phyloP scores from a whole-genome alignment of 2,888 invertebrate species.

The Drosophila prostipennis region DNA sequence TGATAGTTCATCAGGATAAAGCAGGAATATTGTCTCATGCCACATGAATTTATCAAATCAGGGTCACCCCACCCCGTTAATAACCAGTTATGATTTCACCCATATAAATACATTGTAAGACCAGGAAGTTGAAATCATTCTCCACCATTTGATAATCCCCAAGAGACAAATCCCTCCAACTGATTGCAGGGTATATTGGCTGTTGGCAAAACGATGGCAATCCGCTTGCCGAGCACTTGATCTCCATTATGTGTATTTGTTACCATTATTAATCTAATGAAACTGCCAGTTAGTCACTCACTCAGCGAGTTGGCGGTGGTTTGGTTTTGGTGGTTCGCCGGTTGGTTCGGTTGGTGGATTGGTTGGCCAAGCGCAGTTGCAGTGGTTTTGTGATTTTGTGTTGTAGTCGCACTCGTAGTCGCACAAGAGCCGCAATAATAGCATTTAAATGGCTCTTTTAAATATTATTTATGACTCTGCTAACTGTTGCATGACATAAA shows the following conservation, averaged over 20 bases:
- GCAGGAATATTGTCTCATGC: no score
- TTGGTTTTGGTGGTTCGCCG: background rate
- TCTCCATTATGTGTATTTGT: slow-evolving; percentile 37
- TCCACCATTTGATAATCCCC: background rate
- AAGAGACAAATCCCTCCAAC: background rate
- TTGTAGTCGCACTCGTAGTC: slow-evolving; percentile 7
- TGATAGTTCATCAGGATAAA: no score
- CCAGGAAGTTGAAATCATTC: slow-evolving; percentile 11
- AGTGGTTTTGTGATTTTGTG: slow-evolving; percentile 1
- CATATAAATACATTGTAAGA: background rate
- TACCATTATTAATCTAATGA: slow-evolving; percentile 41
- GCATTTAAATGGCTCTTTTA: slow-evolving; percentile 72
- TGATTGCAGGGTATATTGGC: slow-evolving; percentile 25
- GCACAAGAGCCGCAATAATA: slow-evolving; percentile 51
- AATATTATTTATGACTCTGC: slow-evolving; percentile 69
- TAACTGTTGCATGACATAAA: slow-evolving; percentile 63
- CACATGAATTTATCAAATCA: background rate
- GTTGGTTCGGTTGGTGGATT: background rate
- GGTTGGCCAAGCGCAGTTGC: slow-evolving; percentile 30
- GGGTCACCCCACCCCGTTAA: background rate
- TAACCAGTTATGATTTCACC: background rate
- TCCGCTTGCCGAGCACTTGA: slow-evolving; percentile 14
- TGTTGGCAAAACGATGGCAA: slow-evolving; percentile 7
- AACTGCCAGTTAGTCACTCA: slow-evolving; percentile 44
- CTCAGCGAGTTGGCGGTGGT: slow-evolving; percentile 15